Evolutionary conservation across 1,140 invertebrate genomes (phyloP).

Genomic region (Hirudo medicinalis): DNA sequence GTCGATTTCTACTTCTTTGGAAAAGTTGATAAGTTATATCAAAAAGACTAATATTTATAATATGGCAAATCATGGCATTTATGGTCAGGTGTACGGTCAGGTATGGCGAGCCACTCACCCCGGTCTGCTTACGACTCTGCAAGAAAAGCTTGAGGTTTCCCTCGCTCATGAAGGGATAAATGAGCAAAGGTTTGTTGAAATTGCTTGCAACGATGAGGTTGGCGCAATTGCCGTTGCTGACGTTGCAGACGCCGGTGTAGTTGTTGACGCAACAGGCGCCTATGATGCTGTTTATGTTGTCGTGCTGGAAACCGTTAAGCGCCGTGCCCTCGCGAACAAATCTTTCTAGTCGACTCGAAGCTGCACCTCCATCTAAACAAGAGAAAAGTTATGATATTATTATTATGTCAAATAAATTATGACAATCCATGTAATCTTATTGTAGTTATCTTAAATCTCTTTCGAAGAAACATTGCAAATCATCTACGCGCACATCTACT

Average conservation of each 20-base stretch:
- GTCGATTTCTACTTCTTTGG: no score
- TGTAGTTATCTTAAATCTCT: no score
- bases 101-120: neutral
- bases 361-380: neutral
- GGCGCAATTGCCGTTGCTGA: conserved; percentile 47
- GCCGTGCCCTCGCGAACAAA: conserved; percentile 72
- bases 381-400: no score
- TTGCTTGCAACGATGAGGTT: conserved; percentile 65
- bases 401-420: no score
- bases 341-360: conserved; percentile 39
- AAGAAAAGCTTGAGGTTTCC: conserved; percentile 67
- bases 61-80: neutral
- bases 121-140: conserved; percentile 22
- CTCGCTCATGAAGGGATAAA: conserved; percentile 70
- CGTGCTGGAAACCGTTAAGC: conserved; percentile 69
- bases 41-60: no score
- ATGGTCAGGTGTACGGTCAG: no score
- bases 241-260: conserved; percentile 38
- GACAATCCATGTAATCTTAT: no score
- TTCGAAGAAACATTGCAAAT: no score
- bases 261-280: conserved; percentile 57
- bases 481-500: no score
- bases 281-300: conserved; percentile 67
- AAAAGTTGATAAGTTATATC: no score
- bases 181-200: conserved; percentile 66